Conservation (phyloP, 2,113 vertebrate genomes). For the Saimiri boliviensis region DNA sequence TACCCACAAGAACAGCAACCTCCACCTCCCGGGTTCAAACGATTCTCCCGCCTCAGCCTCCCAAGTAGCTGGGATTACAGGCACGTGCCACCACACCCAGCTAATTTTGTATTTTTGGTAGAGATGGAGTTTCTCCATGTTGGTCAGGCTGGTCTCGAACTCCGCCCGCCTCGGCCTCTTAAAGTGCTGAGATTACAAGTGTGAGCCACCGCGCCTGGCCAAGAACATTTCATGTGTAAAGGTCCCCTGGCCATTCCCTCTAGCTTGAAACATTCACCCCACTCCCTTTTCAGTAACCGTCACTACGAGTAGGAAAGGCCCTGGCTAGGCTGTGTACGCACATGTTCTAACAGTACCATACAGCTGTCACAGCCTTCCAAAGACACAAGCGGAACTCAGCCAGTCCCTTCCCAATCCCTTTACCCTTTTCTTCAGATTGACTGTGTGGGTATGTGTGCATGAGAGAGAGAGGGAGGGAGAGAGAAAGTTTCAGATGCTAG, state of each 20-base stretch:
- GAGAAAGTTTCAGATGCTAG: not conserved
- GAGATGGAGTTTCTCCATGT: too few relatives aligned
- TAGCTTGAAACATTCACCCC: not conserved
- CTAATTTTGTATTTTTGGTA: too few relatives aligned
- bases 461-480: not conserved
- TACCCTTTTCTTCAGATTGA: not conserved
- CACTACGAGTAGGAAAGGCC: fast-evolving
- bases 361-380: not conserved
- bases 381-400: fast-evolving
- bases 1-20: too few relatives aligned
- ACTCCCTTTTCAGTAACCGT: not conserved
- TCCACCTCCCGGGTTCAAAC: too few relatives aligned
- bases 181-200: too few relatives aligned
- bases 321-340: fast-evolving
- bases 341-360: not conserved
- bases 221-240: too few relatives aligned
- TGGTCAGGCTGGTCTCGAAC: too few relatives aligned
- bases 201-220: too few relatives aligned
- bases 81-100: too few relatives aligned
- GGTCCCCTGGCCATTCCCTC: not conserved
- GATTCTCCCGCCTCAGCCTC: not conserved
- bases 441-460: not conserved
- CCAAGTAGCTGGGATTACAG: too few relatives aligned
- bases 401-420: not conserved
- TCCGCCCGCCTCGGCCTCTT: too few relatives aligned